Percentiles rank a stretch among this genome's conserved stretches.
Conservation (phyloP, 2,888 invertebrate species). For the Erebia aethiops region DNA sequence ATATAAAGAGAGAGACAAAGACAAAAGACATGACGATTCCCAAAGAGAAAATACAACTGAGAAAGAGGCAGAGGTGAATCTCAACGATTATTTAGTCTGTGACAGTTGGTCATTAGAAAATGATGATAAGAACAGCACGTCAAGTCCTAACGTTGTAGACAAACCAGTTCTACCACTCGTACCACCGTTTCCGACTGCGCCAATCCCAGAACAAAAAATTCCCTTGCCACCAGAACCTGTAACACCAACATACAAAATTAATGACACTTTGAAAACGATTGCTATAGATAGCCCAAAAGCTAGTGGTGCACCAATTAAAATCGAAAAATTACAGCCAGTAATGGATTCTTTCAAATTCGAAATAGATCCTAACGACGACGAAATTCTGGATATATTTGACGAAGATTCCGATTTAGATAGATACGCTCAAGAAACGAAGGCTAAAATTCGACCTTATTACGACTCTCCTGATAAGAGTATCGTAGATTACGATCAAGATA, state of each 20-base stretch:
- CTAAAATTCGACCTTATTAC: slow-evolving; percentile 48
- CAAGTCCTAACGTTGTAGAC: slow-evolving; percentile 58
- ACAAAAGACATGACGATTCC: slow-evolving; percentile 45
- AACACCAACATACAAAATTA: slow-evolving; percentile 45
- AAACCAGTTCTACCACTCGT: slow-evolving; percentile 40
- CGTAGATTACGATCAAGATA: slow-evolving; percentile 54
- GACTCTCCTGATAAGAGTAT: slow-evolving; percentile 56
- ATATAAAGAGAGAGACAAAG: slow-evolving; percentile 47
- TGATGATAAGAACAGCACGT: slow-evolving; percentile 61
- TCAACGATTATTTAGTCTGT: slow-evolving; percentile 73
- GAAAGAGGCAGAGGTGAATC: slow-evolving; percentile 64
- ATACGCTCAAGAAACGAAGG: slow-evolving; percentile 50
- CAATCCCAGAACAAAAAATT: slow-evolving; percentile 42
- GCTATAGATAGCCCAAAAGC: slow-evolving; percentile 38
- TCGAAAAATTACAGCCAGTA: slow-evolving; percentile 67
- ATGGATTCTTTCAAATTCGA: slow-evolving; percentile 73
- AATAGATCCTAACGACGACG: slow-evolving; percentile 68
- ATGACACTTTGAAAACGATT: slow-evolving; percentile 41
- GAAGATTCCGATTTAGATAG: slow-evolving; percentile 53
- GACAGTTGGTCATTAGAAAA: slow-evolving; percentile 79
- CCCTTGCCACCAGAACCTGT: slow-evolving; percentile 49
- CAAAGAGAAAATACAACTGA: slow-evolving; percentile 43
- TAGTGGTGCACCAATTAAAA: slow-evolving; percentile 45
- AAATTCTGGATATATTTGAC: slow-evolving; percentile 65
- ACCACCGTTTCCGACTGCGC: slow-evolving; percentile 37